These are phyloP conservation scores for Rhinella marina DNA, from an alignment of 2,797 vertebrate genomes.

Conservation along the genomic window DNA sequence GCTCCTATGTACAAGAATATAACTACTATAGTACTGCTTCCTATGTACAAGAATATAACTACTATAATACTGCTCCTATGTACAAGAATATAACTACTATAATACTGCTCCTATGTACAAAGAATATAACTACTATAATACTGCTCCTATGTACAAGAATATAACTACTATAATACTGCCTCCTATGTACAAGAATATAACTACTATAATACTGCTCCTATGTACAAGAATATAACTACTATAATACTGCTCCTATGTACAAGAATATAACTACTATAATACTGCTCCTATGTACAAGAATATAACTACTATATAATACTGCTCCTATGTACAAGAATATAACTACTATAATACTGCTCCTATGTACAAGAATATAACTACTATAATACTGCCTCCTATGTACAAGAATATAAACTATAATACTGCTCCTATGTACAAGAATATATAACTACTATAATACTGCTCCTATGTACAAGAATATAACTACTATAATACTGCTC, in stretches of 20 bases:
- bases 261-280: constrained; percentile 1
- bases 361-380: not conserved
- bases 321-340: not conserved
- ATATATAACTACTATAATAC: constrained; percentile 35
- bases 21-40: not conserved
- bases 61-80: not conserved
- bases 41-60: not conserved
- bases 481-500: constrained; percentile 27
- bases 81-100: constrained; percentile 6
- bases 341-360: not conserved
- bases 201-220: no score
- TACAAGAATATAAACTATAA: constrained; percentile 20
- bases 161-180: constrained; percentile 2
- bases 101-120: no score
- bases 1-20: not conserved
- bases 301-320: not conserved
- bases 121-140: no score
- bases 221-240: constrained; percentile 12
- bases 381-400: not conserved
- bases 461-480: constrained; percentile 5
- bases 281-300: not conserved
- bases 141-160: constrained; percentile 1
- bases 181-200: constrained; percentile 1
- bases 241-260: constrained; percentile 1
- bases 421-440: constrained; percentile 5